Evolutionary conservation across 2,888 invertebrate genomes (phyloP).

Genomic region (Linnaemya vulpina): DNA sequence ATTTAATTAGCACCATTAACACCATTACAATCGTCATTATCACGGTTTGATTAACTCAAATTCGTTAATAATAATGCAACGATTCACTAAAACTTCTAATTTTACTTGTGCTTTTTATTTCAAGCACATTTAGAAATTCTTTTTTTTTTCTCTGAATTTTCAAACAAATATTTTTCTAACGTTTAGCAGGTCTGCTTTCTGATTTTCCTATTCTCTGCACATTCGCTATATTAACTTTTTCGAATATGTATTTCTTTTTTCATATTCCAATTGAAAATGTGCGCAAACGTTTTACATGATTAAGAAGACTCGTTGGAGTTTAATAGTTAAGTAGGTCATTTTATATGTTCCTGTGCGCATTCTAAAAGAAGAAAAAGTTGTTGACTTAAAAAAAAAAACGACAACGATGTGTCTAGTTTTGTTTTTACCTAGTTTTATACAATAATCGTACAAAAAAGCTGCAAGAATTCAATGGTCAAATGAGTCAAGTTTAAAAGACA

Average conservation of each 20-base stretch:
- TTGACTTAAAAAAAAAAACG: slow-evolving; percentile 17
- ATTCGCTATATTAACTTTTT: background rate
- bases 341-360: slow-evolving; percentile 36
- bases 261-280: slow-evolving; percentile 24
- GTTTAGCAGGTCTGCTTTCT: slow-evolving; percentile 5
- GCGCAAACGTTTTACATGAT: slow-evolving; percentile 51
- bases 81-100: background rate
- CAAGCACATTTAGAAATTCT: background rate
- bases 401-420: slow-evolving; percentile 28
- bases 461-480: slow-evolving; percentile 67
- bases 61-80: slow-evolving; percentile 5
- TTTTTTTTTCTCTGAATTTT: too few relatives aligned
- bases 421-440: slow-evolving; percentile 18
- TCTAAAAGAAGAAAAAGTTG: slow-evolving; percentile 47
- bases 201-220: background rate
- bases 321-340: slow-evolving; percentile 66
- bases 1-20: slow-evolving; percentile 26
- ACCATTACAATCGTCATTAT: background rate
- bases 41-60: slow-evolving; percentile 34
- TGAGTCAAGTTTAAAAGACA: slow-evolving; percentile 66
- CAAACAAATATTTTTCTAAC: slow-evolving; percentile 18
- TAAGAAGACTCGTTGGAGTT: slow-evolving; percentile 25
- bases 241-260: background rate
- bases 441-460: slow-evolving; percentile 30
- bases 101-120: background rate